Conservation (phyloP, 2,888 invertebrate genomes). For the Lagria hirta region DNA sequence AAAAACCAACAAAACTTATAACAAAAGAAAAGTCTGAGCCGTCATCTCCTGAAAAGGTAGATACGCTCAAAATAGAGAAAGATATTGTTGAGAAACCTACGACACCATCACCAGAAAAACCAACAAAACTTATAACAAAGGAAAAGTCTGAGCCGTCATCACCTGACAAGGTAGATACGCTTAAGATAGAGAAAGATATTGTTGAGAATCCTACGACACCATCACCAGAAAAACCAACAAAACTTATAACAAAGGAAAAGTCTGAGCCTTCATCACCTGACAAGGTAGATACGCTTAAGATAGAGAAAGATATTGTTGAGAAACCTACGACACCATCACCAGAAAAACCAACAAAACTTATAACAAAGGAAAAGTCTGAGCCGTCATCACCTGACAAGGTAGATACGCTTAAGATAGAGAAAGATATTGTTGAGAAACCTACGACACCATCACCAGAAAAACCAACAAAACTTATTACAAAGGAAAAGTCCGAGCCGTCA, state of each 20-base stretch:
- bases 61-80: too few relatives aligned
- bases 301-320: not conserved
- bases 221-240: slow-evolving; percentile 2
- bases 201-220: too few relatives aligned
- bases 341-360: slow-evolving; percentile 8
- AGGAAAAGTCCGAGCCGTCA: slow-evolving; percentile 1
- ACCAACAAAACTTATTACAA: not conserved
- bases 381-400: slow-evolving; percentile 10
- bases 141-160: too few relatives aligned
- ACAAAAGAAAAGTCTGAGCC: too few relatives aligned
- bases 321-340: slow-evolving; percentile 1
- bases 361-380: slow-evolving; percentile 12
- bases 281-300: not conserved
- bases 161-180: too few relatives aligned
- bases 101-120: too few relatives aligned
- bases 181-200: too few relatives aligned
- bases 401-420: slow-evolving; percentile 2
- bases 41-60: too few relatives aligned
- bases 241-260: slow-evolving; percentile 1
- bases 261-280: too few relatives aligned
- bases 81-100: too few relatives aligned
- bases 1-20: slow-evolving; percentile 9
- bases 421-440: not conserved
- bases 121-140: too few relatives aligned
- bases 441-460: slow-evolving; percentile 1